Conservation (phyloP, 2,888 invertebrate species). For the Rhaphigaster nebulosa region DNA sequence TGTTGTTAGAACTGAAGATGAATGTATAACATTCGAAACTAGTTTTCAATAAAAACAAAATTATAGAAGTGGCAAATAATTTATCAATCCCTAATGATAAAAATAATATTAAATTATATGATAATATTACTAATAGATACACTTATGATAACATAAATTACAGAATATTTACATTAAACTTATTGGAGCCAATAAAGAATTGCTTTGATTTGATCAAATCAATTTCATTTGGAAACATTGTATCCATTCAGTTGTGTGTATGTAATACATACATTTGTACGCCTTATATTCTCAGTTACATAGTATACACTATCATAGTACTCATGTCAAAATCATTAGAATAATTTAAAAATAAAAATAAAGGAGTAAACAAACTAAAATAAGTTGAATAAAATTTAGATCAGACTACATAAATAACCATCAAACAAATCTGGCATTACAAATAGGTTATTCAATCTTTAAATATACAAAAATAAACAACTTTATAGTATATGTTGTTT, state of each 20-base stretch:
- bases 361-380: not conserved
- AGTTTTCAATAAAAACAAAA: no score
- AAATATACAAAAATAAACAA: constrained; percentile 11
- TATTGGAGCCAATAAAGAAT: not conserved
- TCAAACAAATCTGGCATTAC: not conserved
- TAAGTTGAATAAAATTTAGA: not conserved
- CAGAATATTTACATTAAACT: not conserved
- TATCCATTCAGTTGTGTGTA: not conserved
- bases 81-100: no score
- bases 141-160: not conserved
- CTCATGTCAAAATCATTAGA: not conserved
- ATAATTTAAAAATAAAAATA: not conserved
- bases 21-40: no score
- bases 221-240: not conserved
- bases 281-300: not conserved
- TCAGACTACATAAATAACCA: not conserved
- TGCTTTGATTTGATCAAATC: not conserved
- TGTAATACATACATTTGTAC: not conserved
- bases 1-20: no score
- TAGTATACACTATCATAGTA: not conserved
- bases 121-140: not conserved
- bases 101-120: not conserved
- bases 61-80: no score
- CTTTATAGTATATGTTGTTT: not conserved
- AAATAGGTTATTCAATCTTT: not conserved